A percentile compares a stretch with the other conserved stretches of the same genome.
phyloP scores from a whole-genome alignment of 2,113 vertebrate genomes.

The Synchiropus splendidus region DNA sequence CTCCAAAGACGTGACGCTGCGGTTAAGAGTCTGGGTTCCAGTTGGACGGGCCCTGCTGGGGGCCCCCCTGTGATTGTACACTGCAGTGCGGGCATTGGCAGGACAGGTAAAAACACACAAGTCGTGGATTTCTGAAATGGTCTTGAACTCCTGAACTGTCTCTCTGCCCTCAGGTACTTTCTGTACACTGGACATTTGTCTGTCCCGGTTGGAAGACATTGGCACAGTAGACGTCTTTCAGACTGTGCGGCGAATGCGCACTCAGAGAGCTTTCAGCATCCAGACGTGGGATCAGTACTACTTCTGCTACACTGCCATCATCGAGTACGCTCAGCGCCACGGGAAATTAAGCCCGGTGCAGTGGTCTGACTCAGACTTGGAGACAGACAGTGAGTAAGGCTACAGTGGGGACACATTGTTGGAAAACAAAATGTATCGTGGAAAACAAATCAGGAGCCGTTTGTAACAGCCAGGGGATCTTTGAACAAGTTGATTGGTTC shows the following conservation, averaged over 20 bases:
- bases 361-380: conserved; percentile 76
- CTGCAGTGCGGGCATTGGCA: conserved; percentile 73
- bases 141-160: background rate
- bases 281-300: conserved; percentile 78
- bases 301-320: conserved; percentile 71
- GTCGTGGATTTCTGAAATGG: too few relatives aligned
- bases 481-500: conserved; percentile 1
- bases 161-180: conserved; percentile 61
- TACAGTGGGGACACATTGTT: background rate
- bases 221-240: conserved; percentile 64
- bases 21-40: conserved; percentile 49
- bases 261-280: conserved; percentile 73
- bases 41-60: conserved; percentile 61
- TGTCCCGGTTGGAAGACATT: conserved; percentile 69
- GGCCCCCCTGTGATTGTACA: conserved; percentile 71
- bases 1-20: conserved; percentile 57
- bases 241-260: conserved; percentile 70
- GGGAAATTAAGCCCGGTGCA: conserved; percentile 68
- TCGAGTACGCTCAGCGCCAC: conserved; percentile 68
- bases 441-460: background rate
- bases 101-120: conserved; percentile 56
- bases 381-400: conserved; percentile 74
- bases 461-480: too few relatives aligned
- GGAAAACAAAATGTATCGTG: conserved; percentile 11
- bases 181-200: conserved; percentile 74